These are phyloP conservation scores for Philhelius pedissequus DNA, from an alignment of 2,888 invertebrate genomes.

Conservation along the genomic window DNA sequence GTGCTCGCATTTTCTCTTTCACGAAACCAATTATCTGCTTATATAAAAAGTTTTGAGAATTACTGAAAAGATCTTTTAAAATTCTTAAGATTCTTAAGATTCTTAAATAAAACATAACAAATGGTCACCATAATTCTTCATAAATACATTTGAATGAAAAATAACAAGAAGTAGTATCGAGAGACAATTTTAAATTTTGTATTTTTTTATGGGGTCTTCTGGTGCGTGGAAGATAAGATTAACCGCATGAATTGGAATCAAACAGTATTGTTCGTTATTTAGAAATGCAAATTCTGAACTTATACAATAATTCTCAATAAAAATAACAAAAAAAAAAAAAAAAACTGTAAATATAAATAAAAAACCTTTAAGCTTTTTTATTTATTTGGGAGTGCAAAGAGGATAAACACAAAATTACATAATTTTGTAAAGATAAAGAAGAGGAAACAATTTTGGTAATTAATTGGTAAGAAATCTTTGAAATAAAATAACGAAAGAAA, in stretches of 20 bases:
- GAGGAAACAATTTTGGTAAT: background rate
- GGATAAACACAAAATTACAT: background rate
- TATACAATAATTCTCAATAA: background rate
- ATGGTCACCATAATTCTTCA: background rate
- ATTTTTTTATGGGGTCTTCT: constrained; percentile 6
- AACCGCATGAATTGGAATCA: constrained; percentile 34
- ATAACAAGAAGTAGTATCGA: constrained; percentile 15
- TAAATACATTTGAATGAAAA: background rate
- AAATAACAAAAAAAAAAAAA: too few species aligned
- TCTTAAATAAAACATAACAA: background rate
- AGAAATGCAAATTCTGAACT: background rate
- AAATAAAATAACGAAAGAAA: too few species aligned
- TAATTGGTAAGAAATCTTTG: too few species aligned
- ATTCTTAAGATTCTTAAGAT: too few species aligned
- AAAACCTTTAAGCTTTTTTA: background rate
- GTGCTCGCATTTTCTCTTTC: too few species aligned
- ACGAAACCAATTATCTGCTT: too few species aligned
- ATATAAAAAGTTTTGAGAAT: too few species aligned
- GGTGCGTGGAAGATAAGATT: constrained; percentile 50
- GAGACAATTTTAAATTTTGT: constrained; percentile 16
- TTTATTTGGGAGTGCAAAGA: background rate
- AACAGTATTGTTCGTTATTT: background rate
- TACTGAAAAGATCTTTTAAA: too few species aligned
- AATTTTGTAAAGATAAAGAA: background rate
- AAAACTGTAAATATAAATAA: background rate